Percentiles rank a stretch among this genome's conserved stretches.
phyloP scores from a whole-genome alignment of 2,113 vertebrate species.

The Ginglymostoma cirratum region DNA sequence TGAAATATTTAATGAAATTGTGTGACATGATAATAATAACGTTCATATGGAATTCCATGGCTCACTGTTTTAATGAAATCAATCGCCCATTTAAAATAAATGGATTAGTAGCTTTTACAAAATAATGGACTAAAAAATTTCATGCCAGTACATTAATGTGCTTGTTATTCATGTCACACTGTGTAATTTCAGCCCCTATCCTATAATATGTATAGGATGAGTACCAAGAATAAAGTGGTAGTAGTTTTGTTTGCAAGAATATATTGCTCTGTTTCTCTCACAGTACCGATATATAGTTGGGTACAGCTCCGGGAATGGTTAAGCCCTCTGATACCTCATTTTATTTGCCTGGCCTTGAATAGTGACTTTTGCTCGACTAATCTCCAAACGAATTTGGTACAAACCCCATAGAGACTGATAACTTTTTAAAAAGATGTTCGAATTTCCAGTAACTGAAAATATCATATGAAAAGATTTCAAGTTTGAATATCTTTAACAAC shows the following conservation, averaged over 20 bases:
- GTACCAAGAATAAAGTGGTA: background rate
- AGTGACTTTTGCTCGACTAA: background rate
- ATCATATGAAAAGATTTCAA: background rate
- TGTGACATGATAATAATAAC: conserved; percentile 25
- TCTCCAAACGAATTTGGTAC: background rate
- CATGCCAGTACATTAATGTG: background rate
- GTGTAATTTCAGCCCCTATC: background rate
- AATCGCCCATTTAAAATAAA: conserved; percentile 28
- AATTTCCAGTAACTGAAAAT: background rate
- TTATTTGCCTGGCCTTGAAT: background rate
- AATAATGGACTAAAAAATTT: conserved; percentile 9
- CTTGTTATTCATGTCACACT: conserved; percentile 22
- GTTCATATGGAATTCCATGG: conserved; percentile 4
- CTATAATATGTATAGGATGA: background rate
- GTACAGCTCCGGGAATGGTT: background rate
- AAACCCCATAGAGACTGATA: background rate
- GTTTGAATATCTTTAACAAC: background rate
- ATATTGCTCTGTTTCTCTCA: background rate
- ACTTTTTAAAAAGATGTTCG: background rate
- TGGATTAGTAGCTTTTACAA: conserved; percentile 13
- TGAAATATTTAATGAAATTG: conserved; percentile 25
- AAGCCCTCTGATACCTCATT: background rate
- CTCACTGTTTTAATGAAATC: conserved; percentile 29
- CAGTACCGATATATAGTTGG: background rate
- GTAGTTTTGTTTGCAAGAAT: background rate